These are phyloP conservation scores for Onthophagus sagittarius DNA, from an alignment of 2,888 invertebrate species.

Conservation along the genomic window DNA sequence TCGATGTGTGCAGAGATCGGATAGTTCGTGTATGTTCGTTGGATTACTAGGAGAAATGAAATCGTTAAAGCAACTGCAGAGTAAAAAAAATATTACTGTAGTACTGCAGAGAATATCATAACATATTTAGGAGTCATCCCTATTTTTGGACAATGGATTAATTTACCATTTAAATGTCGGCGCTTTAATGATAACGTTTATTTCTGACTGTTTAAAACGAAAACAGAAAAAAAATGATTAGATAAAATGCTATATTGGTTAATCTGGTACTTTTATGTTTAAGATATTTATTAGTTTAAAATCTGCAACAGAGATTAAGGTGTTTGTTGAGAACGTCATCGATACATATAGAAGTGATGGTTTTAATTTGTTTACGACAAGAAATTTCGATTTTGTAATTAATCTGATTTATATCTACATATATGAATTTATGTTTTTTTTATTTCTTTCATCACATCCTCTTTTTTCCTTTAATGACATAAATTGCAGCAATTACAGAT, in stretches of 20 bases:
- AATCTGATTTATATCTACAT: no score
- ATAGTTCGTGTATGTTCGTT: not conserved
- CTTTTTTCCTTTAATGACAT: no score
- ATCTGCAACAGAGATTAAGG: not conserved
- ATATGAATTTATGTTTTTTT: no score
- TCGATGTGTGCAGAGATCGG: not conserved
- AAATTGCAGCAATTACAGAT: no score
- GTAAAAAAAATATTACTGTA: not conserved
- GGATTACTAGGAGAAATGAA: not conserved
- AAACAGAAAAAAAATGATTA: not conserved
- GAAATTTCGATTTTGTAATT: not conserved
- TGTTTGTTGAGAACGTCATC: not conserved
- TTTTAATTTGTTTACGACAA: not conserved
- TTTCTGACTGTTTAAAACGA: not conserved
- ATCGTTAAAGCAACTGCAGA: not conserved
- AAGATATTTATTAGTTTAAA: not conserved
- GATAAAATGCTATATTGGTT: not conserved
- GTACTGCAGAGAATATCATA: not conserved
- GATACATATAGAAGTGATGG: not conserved
- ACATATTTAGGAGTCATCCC: not conserved
- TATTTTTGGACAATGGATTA: not conserved
- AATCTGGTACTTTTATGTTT: not conserved
- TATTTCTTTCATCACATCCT: no score
- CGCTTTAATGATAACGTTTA: not conserved
- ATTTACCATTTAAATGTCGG: not conserved